Conservation (phyloP, 2,888 invertebrate genomes). For the Caenorhabditis sulstoni region DNA sequence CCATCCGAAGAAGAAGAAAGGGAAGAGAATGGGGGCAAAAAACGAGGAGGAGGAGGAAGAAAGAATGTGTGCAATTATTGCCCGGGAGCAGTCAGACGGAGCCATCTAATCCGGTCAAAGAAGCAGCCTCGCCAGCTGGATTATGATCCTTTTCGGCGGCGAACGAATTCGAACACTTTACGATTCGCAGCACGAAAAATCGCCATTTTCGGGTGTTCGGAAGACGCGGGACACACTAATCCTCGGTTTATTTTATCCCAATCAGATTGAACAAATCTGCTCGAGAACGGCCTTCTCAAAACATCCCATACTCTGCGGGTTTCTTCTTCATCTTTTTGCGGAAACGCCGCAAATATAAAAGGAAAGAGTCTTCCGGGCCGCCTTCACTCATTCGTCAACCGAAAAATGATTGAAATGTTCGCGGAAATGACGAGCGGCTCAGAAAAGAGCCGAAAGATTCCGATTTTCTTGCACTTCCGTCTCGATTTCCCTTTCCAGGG, state of each 20-base stretch:
- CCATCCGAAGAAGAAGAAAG: background rate
- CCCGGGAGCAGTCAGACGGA: background rate
- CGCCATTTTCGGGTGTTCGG: too few species aligned
- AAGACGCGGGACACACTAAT: too few species aligned
- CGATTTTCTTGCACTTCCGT: background rate
- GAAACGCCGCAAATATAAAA: background rate
- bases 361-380: background rate
- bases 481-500: background rate
- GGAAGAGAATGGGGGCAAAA: background rate
- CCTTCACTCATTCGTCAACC: conserved; percentile 49
- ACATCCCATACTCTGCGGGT: too few species aligned
- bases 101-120: background rate
- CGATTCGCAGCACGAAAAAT: too few species aligned
- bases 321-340: background rate
- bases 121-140: too few species aligned
- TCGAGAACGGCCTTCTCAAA: too few species aligned
- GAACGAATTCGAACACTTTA: too few species aligned
- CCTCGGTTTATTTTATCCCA: too few species aligned
- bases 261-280: too few species aligned
- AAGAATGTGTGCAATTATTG: background rate
- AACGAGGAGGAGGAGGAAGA: background rate
- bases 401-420: conserved; percentile 52
- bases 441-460: too few species aligned
- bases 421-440: conserved; percentile 17
- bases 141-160: too few species aligned